Percentiles rank a stretch among this genome's conserved stretches.
Conservation (phyloP, 2,888 invertebrate genomes). For the Tuta absoluta region DNA sequence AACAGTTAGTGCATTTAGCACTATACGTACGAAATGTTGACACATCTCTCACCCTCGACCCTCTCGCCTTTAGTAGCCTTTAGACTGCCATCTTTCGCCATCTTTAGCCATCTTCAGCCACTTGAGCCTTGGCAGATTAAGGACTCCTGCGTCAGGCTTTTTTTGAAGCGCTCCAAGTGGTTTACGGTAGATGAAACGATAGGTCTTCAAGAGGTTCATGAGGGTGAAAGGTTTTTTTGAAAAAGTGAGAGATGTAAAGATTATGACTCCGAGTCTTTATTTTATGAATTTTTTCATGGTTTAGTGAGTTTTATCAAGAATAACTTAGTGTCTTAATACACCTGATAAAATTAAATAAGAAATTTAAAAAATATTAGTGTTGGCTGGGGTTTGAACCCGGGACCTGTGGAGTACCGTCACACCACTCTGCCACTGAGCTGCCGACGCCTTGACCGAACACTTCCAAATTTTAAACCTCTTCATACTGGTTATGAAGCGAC, state of each 20-base stretch:
- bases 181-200: constrained; percentile 15
- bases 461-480: too few species aligned
- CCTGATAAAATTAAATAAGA: too few species aligned
- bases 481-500: too few species aligned
- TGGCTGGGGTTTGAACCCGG: too few species aligned
- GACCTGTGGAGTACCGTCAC: too few species aligned
- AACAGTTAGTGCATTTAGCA: constrained; percentile 46
- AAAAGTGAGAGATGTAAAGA: background rate
- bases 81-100: constrained; percentile 32
- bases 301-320: too few species aligned
- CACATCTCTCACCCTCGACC: constrained; percentile 47
- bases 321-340: too few species aligned
- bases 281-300: background rate
- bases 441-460: too few species aligned
- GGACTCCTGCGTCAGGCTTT: constrained; percentile 13
- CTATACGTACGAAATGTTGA: constrained; percentile 48
- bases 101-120: constrained; percentile 40
- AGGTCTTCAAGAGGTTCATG: constrained; percentile 3
- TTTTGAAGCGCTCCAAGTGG: constrained; percentile 15
- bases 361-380: too few species aligned
- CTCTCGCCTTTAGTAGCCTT: constrained; percentile 28
- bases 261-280: background rate
- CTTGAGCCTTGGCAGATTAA: constrained; percentile 24
- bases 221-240: background rate
- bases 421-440: too few species aligned